Conservation (phyloP, 2,888 invertebrate genomes). For the Volucella bombylans region DNA sequence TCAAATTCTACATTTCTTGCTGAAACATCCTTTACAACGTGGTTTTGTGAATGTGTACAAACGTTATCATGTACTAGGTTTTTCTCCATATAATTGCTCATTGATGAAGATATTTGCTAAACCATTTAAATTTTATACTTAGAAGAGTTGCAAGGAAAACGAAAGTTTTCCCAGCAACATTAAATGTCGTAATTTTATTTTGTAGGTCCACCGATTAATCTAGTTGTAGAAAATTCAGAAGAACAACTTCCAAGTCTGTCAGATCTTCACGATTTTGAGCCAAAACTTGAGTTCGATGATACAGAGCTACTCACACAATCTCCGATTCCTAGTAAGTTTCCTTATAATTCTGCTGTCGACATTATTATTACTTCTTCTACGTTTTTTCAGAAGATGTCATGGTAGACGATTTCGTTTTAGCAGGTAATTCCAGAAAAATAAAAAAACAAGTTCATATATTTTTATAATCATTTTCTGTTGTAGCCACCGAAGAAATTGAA, state of each 20-base stretch:
- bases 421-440: constrained; percentile 76
- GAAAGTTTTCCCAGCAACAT: too few relatives aligned
- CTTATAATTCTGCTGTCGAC: constrained; percentile 38
- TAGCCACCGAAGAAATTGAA: constrained; percentile 78
- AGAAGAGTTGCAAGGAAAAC: too few relatives aligned
- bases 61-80: too few relatives aligned
- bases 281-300: constrained; percentile 97
- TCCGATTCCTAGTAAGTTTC: constrained; percentile 86
- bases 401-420: constrained; percentile 80
- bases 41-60: too few relatives aligned
- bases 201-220: constrained; percentile 81
- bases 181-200: background rate
- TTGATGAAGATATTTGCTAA: too few relatives aligned
- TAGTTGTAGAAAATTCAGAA: constrained; percentile 84
- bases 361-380: constrained; percentile 66
- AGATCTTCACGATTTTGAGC: constrained; percentile 96
- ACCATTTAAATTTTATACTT: too few relatives aligned
- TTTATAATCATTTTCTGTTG: constrained; percentile 11
- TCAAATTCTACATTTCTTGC: too few relatives aligned
- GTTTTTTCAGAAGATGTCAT: constrained; percentile 80
- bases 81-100: too few relatives aligned
- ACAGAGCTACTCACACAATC: constrained; percentile 91
- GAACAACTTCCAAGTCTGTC: constrained; percentile 94
- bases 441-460: background rate
- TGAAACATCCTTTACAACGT: too few relatives aligned